Evolutionary conservation across 2,888 invertebrate genomes (phyloP).

Genomic region (Pseudeuparius sepicola): DNA sequence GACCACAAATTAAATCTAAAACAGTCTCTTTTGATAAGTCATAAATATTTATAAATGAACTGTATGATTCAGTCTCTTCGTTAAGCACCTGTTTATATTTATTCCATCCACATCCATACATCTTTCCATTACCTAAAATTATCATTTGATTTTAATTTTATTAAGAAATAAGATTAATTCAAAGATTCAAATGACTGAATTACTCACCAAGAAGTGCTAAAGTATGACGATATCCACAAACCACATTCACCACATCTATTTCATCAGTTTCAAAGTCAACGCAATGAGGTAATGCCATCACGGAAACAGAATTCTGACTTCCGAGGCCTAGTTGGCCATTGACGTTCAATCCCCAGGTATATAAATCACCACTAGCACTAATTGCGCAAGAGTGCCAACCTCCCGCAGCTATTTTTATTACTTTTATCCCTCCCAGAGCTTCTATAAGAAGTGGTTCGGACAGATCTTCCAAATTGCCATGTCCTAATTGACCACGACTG

Average conservation of each 20-base stretch:
- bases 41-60: conserved; percentile 28
- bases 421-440: conserved; percentile 64
- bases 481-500: conserved; percentile 82
- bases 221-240: conserved; percentile 72
- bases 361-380: conserved; percentile 71
- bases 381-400: conserved; percentile 82
- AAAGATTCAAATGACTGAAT: conserved; percentile 9
- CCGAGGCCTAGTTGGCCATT: conserved; percentile 72
- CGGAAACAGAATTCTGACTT: conserved; percentile 35
- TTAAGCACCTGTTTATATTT: conserved; percentile 69
- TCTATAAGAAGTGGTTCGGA: conserved; percentile 57
- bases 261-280: conserved; percentile 38
- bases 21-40: conserved; percentile 27
- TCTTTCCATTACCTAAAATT: conserved; percentile 49
- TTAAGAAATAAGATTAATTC: conserved; percentile 7
- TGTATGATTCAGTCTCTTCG: conserved; percentile 31
- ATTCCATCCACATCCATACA: conserved; percentile 75
- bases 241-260: conserved; percentile 43
- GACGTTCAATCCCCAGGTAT: conserved; percentile 88
- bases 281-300: conserved; percentile 42
- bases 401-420: conserved; percentile 62
- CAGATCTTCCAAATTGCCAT: conserved; percentile 55
- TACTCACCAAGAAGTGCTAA: conserved; percentile 49
- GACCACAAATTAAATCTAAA: conserved; percentile 38
- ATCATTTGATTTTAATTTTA: conserved; percentile 17